Conservation (phyloP, 2,888 invertebrate species). For the Noctua janthe region DNA sequence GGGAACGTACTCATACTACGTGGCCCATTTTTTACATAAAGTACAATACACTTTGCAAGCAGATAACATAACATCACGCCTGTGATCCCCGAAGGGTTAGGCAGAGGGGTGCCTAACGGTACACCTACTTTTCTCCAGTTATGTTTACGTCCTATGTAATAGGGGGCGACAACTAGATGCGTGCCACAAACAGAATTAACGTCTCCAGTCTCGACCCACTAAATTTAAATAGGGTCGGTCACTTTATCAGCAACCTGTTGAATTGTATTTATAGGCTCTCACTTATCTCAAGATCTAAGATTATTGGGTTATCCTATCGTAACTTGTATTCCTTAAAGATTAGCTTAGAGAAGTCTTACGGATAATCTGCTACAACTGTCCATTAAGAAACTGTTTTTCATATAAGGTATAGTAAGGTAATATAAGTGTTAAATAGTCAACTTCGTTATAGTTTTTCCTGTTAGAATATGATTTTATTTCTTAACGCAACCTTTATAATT, state of each 20-base stretch:
- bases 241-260: constrained; percentile 60
- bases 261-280: constrained; percentile 55
- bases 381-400: constrained; percentile 28
- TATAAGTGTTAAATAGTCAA: neutral
- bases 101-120: too few species aligned
- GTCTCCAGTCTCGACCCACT: constrained; percentile 37
- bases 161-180: constrained; percentile 6
- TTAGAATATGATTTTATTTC: neutral
- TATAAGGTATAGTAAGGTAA: constrained; percentile 19
- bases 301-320: constrained; percentile 55
- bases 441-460: neutral
- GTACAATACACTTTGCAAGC: constrained; percentile 13
- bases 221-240: constrained; percentile 52
- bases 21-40: neutral
- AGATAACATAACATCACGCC: too few species aligned
- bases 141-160: too few species aligned
- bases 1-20: too few species aligned
- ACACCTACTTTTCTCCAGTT: too few species aligned
- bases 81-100: too few species aligned
- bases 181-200: constrained; percentile 45
- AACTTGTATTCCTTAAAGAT: constrained; percentile 54
- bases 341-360: constrained; percentile 33
- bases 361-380: constrained; percentile 33
- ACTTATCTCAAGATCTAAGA: constrained; percentile 55
- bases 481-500: neutral